Percentiles rank a stretch among this genome's conserved stretches.
Conservation (phyloP, 2,888 invertebrate genomes). For the Cephus pygmeus region DNA sequence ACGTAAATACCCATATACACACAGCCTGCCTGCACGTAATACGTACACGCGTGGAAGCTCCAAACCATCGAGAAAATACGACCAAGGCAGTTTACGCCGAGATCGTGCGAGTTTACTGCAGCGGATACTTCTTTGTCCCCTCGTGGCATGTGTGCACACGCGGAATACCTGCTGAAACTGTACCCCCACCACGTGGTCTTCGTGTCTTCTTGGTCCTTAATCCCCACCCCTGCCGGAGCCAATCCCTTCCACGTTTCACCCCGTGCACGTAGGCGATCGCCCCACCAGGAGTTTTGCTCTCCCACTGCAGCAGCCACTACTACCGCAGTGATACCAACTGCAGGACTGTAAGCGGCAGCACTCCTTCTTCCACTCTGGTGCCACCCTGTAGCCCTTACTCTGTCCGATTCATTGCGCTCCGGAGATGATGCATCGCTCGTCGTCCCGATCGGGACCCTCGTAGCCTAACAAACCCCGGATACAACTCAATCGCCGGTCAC, state of each 20-base stretch:
- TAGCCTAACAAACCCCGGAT: conserved; percentile 21
- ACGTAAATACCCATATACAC: no score
- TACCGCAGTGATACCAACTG: no score
- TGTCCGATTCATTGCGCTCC: neutral
- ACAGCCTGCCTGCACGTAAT: neutral
- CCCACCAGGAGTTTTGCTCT: no score
- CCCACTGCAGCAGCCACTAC: no score
- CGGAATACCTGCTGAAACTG: neutral
- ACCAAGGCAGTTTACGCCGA: conserved; percentile 37
- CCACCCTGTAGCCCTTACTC: no score
- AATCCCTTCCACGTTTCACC: no score
- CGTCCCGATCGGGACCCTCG: conserved; percentile 4
- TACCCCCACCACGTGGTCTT: neutral
- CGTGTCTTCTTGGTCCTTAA: neutral
- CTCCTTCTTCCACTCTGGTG: no score
- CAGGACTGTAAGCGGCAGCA: no score
- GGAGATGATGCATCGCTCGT: conserved; percentile 6
- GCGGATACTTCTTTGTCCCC: conserved; percentile 39
- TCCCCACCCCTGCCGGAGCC: no score
- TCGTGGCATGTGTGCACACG: conserved; percentile 12
- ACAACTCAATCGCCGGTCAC: conserved; percentile 49
- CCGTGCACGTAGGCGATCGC: no score
- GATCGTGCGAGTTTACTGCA: conserved; percentile 45
- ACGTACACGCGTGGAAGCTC: neutral
- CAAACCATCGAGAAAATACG: conserved; percentile 15